These are phyloP conservation scores for Catagonus wagneri DNA, from an alignment of 2,113 vertebrate genomes.

Conservation along the genomic window DNA sequence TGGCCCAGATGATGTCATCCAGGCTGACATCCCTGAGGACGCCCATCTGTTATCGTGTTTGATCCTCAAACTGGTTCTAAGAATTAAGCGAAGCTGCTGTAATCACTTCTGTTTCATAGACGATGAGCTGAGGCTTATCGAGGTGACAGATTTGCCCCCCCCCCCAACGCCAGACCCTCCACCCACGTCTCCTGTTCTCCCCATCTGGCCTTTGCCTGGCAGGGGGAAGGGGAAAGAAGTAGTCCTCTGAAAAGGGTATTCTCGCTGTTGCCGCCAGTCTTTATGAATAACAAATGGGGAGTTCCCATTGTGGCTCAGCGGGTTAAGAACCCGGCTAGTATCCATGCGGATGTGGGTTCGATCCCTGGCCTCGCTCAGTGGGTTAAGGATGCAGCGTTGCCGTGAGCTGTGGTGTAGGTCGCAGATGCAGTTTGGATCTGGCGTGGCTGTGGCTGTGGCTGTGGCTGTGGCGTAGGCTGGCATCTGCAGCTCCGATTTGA, in stretches of 20 bases:
- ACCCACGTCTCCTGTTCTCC: not conserved
- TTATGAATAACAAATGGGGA: slow-evolving; percentile 65
- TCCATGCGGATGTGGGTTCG: no score
- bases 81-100: not conserved
- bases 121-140: not conserved
- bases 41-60: not conserved
- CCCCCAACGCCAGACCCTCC: not conserved
- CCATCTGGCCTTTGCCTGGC: not conserved
- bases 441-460: no score
- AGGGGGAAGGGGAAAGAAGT: not conserved
- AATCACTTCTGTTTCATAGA: not conserved
- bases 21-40: not conserved
- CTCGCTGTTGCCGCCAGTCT: slow-evolving; percentile 3
- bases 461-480: no score
- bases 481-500: no score
- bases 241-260: slow-evolving; percentile 35
- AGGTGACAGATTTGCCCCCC: slow-evolving; percentile 50
- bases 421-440: no score
- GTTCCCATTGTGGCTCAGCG: no score
- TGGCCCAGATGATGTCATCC: not conserved
- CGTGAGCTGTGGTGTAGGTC: no score
- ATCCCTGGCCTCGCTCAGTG: no score
- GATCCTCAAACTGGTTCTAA: slow-evolving; percentile 4
- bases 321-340: no score
- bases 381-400: no score